phyloP scores from a whole-genome alignment of 2,113 vertebrate genomes.

The Paralichthys olivaceus region DNA sequence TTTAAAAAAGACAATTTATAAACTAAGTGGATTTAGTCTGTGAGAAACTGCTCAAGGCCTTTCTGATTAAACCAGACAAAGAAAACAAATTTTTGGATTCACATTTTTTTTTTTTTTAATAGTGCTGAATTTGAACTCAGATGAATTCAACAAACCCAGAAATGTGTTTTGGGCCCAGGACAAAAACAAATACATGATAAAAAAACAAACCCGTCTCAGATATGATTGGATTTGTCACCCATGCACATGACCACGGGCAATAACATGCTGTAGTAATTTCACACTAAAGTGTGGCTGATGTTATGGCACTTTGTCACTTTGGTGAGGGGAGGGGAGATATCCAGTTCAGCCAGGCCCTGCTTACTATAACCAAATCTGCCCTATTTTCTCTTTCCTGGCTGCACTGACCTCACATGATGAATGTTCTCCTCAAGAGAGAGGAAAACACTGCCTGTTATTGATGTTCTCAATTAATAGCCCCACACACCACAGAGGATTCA shows the following conservation, averaged over 20 bases:
- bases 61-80: not conserved
- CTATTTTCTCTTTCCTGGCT: constrained; percentile 75
- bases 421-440: constrained; percentile 71
- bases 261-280: constrained; percentile 71
- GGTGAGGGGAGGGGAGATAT: constrained; percentile 47
- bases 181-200: not conserved
- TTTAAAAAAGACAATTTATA: not conserved
- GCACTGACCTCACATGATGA: constrained; percentile 80
- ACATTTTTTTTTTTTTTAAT: no score
- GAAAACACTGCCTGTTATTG: constrained; percentile 76
- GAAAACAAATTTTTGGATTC: not conserved
- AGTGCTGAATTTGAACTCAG: no score
- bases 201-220: constrained; percentile 34
- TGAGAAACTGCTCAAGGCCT: not conserved
- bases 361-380: constrained; percentile 72
- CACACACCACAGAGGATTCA: constrained; percentile 50
- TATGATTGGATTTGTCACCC: constrained; percentile 68
- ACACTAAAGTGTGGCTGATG: constrained; percentile 60
- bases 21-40: no score
- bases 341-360: constrained; percentile 53
- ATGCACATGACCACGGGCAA: constrained; percentile 64
- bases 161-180: constrained; percentile 6
- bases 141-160: no score
- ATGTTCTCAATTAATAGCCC: constrained; percentile 81
- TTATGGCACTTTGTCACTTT: constrained; percentile 70